Conservation (phyloP, 2,797 vertebrate species). For the Podargus strigoides region DNA sequence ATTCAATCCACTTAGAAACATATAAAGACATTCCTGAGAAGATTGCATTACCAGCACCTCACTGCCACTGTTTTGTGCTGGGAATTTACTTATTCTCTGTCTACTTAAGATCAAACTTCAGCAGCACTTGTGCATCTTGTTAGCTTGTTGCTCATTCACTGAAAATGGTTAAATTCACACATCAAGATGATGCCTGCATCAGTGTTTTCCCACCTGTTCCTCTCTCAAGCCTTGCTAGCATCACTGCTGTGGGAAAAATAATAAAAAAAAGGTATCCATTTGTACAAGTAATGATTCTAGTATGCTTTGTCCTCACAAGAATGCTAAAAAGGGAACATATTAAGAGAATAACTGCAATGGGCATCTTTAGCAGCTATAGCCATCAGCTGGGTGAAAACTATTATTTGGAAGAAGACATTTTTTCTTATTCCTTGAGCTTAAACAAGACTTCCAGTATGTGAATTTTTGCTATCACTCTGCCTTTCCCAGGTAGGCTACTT, state of each 20-base stretch:
- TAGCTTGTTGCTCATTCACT: neutral
- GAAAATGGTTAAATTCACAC: neutral
- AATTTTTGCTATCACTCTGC: neutral
- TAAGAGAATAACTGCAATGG: neutral
- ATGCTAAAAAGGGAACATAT: fast-evolving
- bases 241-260: neutral
- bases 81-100: neutral
- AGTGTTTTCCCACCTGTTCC: neutral
- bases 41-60: neutral
- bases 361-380: neutral
- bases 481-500: neutral
- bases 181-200: neutral
- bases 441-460: neutral
- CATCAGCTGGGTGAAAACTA: neutral
- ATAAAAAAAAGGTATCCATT: neutral
- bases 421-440: neutral
- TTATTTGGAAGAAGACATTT: neutral
- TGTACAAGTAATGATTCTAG: neutral
- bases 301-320: neutral
- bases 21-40: neutral
- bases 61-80: neutral
- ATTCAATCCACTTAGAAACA: neutral
- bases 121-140: neutral
- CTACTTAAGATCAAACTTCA: neutral
- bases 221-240: neutral